These are phyloP conservation scores for Dysidea cf. avara DNA, from an alignment of 37 sponge, comb jelly and placozoan species.

Conservation along the genomic window DNA sequence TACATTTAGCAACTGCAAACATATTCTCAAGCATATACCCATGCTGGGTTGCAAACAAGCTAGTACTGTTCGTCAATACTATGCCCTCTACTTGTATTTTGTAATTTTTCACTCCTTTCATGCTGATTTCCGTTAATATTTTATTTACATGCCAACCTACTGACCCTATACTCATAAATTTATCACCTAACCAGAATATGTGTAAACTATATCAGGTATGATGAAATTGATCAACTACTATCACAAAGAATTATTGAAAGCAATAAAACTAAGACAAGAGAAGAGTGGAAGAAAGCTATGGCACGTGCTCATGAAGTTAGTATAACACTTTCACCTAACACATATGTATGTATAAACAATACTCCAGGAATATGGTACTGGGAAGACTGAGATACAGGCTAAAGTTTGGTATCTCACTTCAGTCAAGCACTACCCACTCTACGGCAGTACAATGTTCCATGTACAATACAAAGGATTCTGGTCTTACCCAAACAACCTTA, in stretches of 20 bases:
- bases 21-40: too few relatives aligned
- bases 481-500: constrained; percentile 85
- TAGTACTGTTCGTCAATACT: too few relatives aligned
- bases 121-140: too few relatives aligned
- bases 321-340: not conserved
- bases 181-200: too few relatives aligned
- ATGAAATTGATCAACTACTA: constrained; percentile 66
- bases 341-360: too few relatives aligned
- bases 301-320: constrained; percentile 86
- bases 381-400: constrained; percentile 87
- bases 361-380: constrained; percentile 80
- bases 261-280: constrained; percentile 50
- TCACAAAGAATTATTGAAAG: constrained; percentile 55
- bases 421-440: constrained; percentile 91
- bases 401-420: constrained; percentile 97
- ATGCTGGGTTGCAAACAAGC: too few relatives aligned
- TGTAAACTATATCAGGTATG: too few relatives aligned
- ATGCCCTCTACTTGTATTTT: too few relatives aligned
- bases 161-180: too few relatives aligned
- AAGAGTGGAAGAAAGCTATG: constrained; percentile 75
- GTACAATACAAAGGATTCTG: constrained; percentile 97
- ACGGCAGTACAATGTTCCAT: constrained; percentile 81
- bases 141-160: too few relatives aligned
- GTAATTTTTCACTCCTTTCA: too few relatives aligned
- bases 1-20: too few relatives aligned